Base-by-base conservation (phyloP, 2,113 vertebrate genomes). In the Amphiprion percula region DNA sequence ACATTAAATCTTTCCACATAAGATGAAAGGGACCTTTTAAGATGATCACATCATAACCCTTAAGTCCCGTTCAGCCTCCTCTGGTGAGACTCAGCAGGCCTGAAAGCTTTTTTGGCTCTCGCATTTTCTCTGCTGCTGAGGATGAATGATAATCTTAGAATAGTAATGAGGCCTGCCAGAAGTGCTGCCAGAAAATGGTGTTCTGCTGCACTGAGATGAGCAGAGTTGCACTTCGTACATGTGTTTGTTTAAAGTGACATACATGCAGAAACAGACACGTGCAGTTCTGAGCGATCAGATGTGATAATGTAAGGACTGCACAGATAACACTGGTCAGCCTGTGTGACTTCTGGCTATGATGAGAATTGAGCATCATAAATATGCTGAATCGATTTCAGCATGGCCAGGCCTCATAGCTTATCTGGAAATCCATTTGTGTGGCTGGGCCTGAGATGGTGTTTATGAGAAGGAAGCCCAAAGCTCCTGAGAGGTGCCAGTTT, bases 71-170 rank as follows among this genome's bases (percentile, higher is more conserved):
- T 59, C 56, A 58, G 26, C 63, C 37, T 77, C 72, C 17, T 54
- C 53, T 68, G 52, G 55, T 19, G 28, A n/a, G 37, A 74, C 39
- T 67, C 60, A 1, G 72, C 63, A 65, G 56, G 54, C 67, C 69
- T 90, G 70, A 89, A 83, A 89, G 90, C 83, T 86, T 90, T 91
- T 88, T 86, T 91, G 88, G 85, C 88, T 80, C 69, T 54, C 10
- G 6, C 46, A 46, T 23, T 24, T 75, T 68, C 64, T 53, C 73
- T 74, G 79, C 76, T 54, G 60, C 85, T 79, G 67, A 68, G 63
- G 58, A 71, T 82, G 76, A 84, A 87, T 78, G 26, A 79, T 82
- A 68, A 75, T 84, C 68, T 88, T 62, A 26, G 80, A 75, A 79
- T 78, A 75, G 61, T 67, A 86, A 84, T 73, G 61, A 87, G 77